Conservation (phyloP, 2,888 invertebrate species). For the Mythimna loreyi region DNA sequence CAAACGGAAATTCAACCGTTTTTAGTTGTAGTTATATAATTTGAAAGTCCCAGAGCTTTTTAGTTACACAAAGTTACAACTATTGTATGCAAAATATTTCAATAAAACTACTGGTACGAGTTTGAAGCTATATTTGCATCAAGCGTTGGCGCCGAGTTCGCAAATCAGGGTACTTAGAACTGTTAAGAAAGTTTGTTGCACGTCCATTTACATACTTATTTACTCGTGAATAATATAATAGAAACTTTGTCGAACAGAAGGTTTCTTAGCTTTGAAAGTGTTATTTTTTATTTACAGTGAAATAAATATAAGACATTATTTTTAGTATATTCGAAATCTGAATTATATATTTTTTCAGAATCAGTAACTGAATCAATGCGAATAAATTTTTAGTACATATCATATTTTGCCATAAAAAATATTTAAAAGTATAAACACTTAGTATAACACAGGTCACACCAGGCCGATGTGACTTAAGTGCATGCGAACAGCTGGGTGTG, state of each 20-base stretch:
- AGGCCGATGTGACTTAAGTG: no score
- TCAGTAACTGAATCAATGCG: no score
- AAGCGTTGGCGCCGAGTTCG: slow-evolving; percentile 59
- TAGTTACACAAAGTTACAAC: slow-evolving; percentile 40
- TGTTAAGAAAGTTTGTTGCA: slow-evolving; percentile 65
- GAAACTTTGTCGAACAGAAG: slow-evolving; percentile 32
- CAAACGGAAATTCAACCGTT: slow-evolving; percentile 9
- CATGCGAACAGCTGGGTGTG: no score
- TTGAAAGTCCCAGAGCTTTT: slow-evolving; percentile 35
- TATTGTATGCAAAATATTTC: slow-evolving; percentile 61
- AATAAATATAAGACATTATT: no score
- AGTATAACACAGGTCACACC: no score
- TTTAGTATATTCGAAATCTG: no score
- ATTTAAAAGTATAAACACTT: no score
- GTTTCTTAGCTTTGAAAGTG: slow-evolving; percentile 8
- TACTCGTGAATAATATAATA: slow-evolving; percentile 44
- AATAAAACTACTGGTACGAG: slow-evolving; percentile 56
- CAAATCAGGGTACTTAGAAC: slow-evolving; percentile 60
- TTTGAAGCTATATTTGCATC: slow-evolving; percentile 68
- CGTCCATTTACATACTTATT: slow-evolving; percentile 51
- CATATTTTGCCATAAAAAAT: no score
- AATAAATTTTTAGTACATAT: no score
- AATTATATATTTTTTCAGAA: no score
- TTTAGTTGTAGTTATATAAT: slow-evolving; percentile 20
- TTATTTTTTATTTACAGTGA: not conserved